Evolutionary conservation across 2,888 invertebrate species (phyloP).

Genomic region (Drosophila emarginata): DNA sequence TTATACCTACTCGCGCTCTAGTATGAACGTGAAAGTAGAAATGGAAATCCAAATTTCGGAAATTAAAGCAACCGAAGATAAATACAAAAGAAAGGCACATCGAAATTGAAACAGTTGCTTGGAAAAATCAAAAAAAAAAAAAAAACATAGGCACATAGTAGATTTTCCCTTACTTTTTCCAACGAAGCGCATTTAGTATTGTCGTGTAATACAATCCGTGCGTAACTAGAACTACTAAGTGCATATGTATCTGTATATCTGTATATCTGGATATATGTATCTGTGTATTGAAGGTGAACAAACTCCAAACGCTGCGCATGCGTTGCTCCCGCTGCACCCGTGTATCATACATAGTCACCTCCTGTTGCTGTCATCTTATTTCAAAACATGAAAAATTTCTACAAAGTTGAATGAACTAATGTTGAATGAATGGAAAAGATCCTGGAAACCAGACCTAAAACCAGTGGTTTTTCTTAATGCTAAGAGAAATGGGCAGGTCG

Average conservation of each 20-base stretch:
- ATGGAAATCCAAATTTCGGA: conserved; percentile 29
- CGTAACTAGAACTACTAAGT: conserved; percentile 71
- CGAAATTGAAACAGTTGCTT: conserved; percentile 73
- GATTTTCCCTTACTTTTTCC: conserved; percentile 30
- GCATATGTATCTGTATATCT: conserved; percentile 35
- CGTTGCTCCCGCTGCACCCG: conserved; percentile 29
- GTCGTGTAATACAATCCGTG: conserved; percentile 73
- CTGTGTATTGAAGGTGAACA: conserved; percentile 62
- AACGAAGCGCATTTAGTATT: conserved; percentile 38
- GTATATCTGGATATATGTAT: background rate
- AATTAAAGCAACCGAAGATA: conserved; percentile 64
- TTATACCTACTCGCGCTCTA: too few species aligned
- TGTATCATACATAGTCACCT: conserved; percentile 34
- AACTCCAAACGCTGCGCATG: conserved; percentile 64
- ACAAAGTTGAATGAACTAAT: conserved; percentile 65
- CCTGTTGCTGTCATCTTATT: conserved; percentile 61
- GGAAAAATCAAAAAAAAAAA: conserved; percentile 61
- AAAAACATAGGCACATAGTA: conserved; percentile 19
- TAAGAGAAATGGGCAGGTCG: conserved; percentile 19
- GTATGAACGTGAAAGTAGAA: conserved; percentile 51
- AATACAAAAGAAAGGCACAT: conserved; percentile 50
- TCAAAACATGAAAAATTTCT: conserved; percentile 70
- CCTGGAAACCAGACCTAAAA: conserved; percentile 56
- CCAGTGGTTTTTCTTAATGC: background rate
- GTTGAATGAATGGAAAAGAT: conserved; percentile 28